A percentile compares a stretch with the other conserved stretches of the same genome.
Evolutionary conservation across 2,113 vertebrate species (phyloP).

Genomic region (Eurypyga helias): DNA sequence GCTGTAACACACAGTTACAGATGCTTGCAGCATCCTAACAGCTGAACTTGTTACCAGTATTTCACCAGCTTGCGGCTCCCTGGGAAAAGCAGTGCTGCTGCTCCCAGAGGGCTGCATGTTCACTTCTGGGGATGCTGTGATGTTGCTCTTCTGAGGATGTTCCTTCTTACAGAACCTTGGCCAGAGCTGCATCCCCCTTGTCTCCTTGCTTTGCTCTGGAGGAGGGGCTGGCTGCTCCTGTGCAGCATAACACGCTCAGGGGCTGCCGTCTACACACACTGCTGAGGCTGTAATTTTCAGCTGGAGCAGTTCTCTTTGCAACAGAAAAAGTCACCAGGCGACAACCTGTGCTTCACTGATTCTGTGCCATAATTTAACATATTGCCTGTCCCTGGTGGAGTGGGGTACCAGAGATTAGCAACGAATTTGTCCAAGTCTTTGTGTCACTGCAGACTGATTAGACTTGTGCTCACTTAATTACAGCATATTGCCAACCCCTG

Average conservation of each 20-base stretch:
- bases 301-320: not conserved
- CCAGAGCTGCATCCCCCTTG: not conserved
- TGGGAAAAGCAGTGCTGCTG: not conserved
- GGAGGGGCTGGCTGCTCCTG: not conserved
- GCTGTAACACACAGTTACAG: not conserved
- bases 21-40: not conserved
- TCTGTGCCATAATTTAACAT: not conserved
- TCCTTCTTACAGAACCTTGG: not conserved
- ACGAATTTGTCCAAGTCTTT: not conserved
- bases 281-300: not conserved
- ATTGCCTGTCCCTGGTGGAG: not conserved
- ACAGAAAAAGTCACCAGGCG: not conserved
- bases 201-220: not conserved
- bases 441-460: not conserved
- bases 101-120: rapidly evolving
- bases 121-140: not conserved
- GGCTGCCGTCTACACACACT: not conserved
- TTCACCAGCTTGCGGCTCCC: not conserved
- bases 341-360: not conserved
- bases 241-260: not conserved
- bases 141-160: not conserved
- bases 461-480: constrained; percentile 18
- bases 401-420: not conserved
- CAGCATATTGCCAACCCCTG: not conserved
- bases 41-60: not conserved